phyloP scores from a whole-genome alignment of 2,888 invertebrate species.

The Drosophila falleni region DNA sequence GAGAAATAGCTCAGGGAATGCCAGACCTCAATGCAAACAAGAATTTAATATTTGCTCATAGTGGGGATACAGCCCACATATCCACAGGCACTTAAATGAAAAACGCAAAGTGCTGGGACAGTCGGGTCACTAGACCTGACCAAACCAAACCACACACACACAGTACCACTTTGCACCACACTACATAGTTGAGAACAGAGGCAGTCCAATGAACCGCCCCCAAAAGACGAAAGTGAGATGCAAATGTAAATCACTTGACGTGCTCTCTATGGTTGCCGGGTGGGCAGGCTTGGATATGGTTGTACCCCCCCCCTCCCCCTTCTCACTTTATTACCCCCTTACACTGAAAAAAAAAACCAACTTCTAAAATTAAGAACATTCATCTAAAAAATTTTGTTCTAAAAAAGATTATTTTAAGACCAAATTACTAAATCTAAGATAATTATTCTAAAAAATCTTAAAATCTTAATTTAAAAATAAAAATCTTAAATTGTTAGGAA shows the following conservation, averaged over 20 bases:
- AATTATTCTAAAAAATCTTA: no score
- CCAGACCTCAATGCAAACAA: constrained; percentile 70
- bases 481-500: no score
- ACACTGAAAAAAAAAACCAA: no score
- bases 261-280: constrained; percentile 30
- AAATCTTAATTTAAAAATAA: no score
- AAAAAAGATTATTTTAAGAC: no score
- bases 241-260: constrained; percentile 72
- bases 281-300: constrained; percentile 52
- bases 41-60: constrained; percentile 61
- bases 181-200: not conserved
- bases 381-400: no score
- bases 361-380: no score
- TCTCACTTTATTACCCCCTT: not conserved
- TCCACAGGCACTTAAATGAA: constrained; percentile 66
- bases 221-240: constrained; percentile 42
- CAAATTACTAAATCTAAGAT: no score
- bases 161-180: not conserved
- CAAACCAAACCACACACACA: constrained; percentile 8
- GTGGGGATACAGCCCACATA: constrained; percentile 41
- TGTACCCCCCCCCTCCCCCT: not conserved
- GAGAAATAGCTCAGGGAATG: constrained; percentile 5
- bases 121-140: constrained; percentile 37
- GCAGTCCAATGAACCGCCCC: constrained; percentile 54
- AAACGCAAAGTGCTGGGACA: constrained; percentile 44